Base-by-base conservation (phyloP, 2,797 vertebrate genomes). In the Catostomus latipinnis region DNA sequence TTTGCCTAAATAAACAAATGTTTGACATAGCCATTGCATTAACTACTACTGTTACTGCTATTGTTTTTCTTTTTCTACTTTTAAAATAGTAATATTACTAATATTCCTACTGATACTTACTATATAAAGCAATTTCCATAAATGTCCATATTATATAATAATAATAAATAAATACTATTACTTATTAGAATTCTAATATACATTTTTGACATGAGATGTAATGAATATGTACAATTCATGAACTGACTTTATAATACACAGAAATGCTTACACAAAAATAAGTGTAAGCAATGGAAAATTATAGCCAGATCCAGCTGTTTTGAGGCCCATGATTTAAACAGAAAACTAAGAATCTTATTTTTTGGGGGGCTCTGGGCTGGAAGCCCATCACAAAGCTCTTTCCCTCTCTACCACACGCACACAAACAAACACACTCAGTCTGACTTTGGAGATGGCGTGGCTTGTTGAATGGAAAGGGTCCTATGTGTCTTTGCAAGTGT, bases 271-370 rank as follows among this genome's bases (percentile, higher is more conserved):
- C 22, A 71, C 68, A 56, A 34, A 75, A 48, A 49, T 68, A 43
- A 54, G 34, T 68, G 34, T 50, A 78, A 69, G 57, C 65, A 76
- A 61, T 73, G 53, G 60, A 86, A 78, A 81, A 73, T 73, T 67
- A 77, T 58, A 71, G 84, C 67, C 53, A 76, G 76, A 22, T 66
- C 14, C 13, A 68, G 68, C 61, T 76, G 69, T 70, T 73, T 83
- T 83, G 58, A 69, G 71, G 53, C 72, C 65, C 61, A 49, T 57
- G 12, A 34, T 83, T 85, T 76, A 67, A 83, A 81, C 61, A 68
- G 66, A 78, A 75, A 65, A 80, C 66, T 74, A 76, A 73, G 49
- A 65, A 48, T 77, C 13, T 77, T 50, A 71, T 81, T 16, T 45
- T 56, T 61, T 45, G 54, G 43, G 46, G 34, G 43, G 14, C 13